Conservation (phyloP, 1,140 invertebrate genomes). For the Camponotus floridanus region DNA sequence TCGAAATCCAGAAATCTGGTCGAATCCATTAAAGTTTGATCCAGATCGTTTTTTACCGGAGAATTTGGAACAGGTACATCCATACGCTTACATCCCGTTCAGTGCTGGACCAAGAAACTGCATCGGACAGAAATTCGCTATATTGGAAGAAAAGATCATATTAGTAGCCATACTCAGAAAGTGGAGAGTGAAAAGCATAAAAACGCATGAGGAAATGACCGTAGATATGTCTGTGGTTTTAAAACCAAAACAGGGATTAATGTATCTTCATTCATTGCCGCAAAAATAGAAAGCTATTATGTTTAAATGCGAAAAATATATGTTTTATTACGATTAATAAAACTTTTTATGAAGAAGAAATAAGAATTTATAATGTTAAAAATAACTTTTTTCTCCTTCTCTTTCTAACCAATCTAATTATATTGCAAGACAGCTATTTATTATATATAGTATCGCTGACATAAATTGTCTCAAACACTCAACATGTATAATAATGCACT, state of each 20-base stretch:
- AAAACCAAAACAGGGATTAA: background rate
- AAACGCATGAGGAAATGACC: conserved; percentile 4
- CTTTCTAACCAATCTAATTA: background rate
- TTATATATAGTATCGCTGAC: background rate
- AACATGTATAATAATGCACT: background rate
- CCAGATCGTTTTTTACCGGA: conserved; percentile 89
- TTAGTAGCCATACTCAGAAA: conserved; percentile 7
- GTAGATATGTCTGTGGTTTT: background rate
- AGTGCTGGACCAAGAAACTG: conserved; percentile 88
- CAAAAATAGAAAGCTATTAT: background rate
- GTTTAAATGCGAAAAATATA: background rate
- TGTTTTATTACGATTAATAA: background rate
- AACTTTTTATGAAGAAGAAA: background rate
- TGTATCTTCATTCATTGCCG: background rate
- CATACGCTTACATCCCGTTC: conserved; percentile 87
- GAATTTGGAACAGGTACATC: conserved; percentile 82
- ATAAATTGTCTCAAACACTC: background rate
- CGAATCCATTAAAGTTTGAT: conserved; percentile 88
- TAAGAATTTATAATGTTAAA: background rate
- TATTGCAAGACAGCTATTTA: background rate
- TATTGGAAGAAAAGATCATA: background rate
- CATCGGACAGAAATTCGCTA: conserved; percentile 80
- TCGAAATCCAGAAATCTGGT: conserved; percentile 86
- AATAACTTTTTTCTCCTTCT: background rate
- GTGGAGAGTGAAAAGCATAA: background rate